Evolutionary conservation across 2,113 vertebrate species (phyloP), one percentile per base, ranked within the genome.

Genomic region (Trematomus loennbergii): DNA sequence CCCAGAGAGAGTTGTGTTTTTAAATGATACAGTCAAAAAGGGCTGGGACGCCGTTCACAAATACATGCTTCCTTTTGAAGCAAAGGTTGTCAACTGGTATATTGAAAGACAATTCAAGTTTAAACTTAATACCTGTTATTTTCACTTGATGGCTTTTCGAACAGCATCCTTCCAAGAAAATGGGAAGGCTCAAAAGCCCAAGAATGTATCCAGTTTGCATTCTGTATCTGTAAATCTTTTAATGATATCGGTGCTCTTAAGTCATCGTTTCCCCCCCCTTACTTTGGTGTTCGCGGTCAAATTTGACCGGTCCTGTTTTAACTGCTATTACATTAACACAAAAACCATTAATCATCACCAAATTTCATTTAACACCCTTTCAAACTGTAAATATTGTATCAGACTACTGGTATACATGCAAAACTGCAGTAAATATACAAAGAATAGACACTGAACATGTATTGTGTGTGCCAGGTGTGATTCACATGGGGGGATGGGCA

Each of bases 121-220:
- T n/a, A 11, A 57, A 62, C 33, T 0, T 70, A 63, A 45, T 89
- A 94, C 91, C 92, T 79, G 7, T 12, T 12, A 0, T 17, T 68
- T 45, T 64, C 29, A 7, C 52, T 20, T 4, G 62, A 4, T 20
- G 15, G 10, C 65, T 50, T 74, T 4, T 48, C 49, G 2, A 18
- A 33, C 84, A 91, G 67, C 88, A 92, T 52, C 55, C 68, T 1
- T 74, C 50, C 55, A 69, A 67, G 8, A 74, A 62, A 36, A 81
- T 7, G 2, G 82, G 69, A 33, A 83, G 7, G 2, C 87, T 18
- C 0, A 71, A 61, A 36, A 70, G 74, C n/a, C 79, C 3, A 15
- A 90, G 53, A 55, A 81, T 0, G 5, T 48, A 45, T 82, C 53
- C 74, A 10, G 48, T 63, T 69, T 53, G 63, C 86, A 90, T 92